A percentile compares a stretch with the other conserved stretches of the same genome.
Evolutionary conservation across 2,797 vertebrate species (phyloP).

Genomic region (Oreonectes daqikongensis): DNA sequence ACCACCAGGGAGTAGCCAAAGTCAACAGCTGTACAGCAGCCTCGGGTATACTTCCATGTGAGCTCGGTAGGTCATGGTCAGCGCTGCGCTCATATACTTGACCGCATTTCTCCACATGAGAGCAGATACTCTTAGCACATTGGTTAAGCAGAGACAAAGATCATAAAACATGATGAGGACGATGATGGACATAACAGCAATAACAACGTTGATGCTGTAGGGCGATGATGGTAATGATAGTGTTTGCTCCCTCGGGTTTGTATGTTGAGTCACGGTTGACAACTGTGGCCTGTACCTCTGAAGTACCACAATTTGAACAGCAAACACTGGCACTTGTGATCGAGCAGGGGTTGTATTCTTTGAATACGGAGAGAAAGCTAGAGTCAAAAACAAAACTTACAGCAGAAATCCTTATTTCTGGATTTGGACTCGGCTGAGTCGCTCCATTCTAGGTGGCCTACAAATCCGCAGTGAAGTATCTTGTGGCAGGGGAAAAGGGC

Average conservation of each 20-base stretch:
- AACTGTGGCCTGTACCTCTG: conserved; percentile 26
- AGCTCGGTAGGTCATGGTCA: conserved; percentile 59
- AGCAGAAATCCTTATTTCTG: conserved; percentile 54
- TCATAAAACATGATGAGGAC: conserved; percentile 39
- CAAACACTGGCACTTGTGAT: conserved; percentile 18
- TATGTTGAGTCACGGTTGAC: conserved; percentile 16
- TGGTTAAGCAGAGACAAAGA: conserved; percentile 48
- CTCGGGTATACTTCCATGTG: conserved; percentile 58
- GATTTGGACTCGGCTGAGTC: conserved; percentile 40
- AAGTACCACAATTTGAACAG: conserved; percentile 26
- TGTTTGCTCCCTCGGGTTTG: conserved; percentile 1
- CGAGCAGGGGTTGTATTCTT: background rate
- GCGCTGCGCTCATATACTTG: conserved; percentile 46
- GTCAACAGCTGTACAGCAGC: conserved; percentile 60
- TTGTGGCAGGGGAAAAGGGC: conserved; percentile 52
- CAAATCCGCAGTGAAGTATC: conserved; percentile 58
- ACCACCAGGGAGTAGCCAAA: conserved; percentile 58
- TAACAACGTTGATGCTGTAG: conserved; percentile 44
- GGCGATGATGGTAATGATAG: conserved; percentile 40
- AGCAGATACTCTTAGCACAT: conserved; percentile 49
- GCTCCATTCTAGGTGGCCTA: conserved; percentile 44
- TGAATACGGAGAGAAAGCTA: conserved; percentile 40
- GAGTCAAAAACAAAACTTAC: conserved; percentile 52
- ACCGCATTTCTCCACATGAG: conserved; percentile 57
- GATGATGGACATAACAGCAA: conserved; percentile 26